Percentiles rank a stretch among this genome's conserved stretches.
Evolutionary conservation across 2,888 invertebrate species (phyloP).

Genomic region (Lasioglossum malachurum): DNA sequence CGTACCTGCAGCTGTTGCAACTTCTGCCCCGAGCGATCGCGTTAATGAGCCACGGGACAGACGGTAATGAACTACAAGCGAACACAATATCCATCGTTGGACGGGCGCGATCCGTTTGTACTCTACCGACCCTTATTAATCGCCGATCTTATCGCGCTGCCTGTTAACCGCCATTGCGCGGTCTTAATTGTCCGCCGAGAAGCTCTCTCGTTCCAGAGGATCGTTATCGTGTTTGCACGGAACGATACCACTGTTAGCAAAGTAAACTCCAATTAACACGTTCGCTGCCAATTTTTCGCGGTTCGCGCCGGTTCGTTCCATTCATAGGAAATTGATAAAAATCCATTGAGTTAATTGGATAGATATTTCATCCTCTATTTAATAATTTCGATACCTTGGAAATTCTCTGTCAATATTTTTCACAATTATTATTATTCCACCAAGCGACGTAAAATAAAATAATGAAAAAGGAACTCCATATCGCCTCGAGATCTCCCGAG

Average conservation of each 20-base stretch:
- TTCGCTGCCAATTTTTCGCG: not conserved
- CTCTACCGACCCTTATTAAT: constrained; percentile 36
- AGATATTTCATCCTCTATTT: too few relatives aligned
- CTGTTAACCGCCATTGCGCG: constrained; percentile 43
- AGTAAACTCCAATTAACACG: constrained; percentile 4
- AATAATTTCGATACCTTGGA: too few relatives aligned
- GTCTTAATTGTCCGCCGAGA: constrained; percentile 29
- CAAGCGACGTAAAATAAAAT: too few relatives aligned
- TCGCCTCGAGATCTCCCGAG: not conserved
- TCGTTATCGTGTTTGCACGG: constrained; percentile 38
- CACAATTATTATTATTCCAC: too few relatives aligned
- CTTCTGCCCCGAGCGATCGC: not conserved
- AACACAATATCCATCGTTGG: constrained; percentile 3
- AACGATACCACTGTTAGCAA: not conserved
- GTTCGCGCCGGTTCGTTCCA: not conserved
- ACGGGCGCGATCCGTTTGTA: constrained; percentile 11
- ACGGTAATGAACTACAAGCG: constrained; percentile 20
- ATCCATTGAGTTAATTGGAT: too few relatives aligned
- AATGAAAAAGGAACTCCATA: not conserved
- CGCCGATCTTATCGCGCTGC: constrained; percentile 46
- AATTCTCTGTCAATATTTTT: too few relatives aligned
- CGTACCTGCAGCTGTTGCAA: constrained; percentile 1
- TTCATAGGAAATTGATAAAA: not conserved
- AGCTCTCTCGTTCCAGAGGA: constrained; percentile 5
- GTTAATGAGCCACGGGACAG: constrained; percentile 15